phyloP scores from a whole-genome alignment of 2,797 vertebrate genomes.

The Tamandua tetradactyla region DNA sequence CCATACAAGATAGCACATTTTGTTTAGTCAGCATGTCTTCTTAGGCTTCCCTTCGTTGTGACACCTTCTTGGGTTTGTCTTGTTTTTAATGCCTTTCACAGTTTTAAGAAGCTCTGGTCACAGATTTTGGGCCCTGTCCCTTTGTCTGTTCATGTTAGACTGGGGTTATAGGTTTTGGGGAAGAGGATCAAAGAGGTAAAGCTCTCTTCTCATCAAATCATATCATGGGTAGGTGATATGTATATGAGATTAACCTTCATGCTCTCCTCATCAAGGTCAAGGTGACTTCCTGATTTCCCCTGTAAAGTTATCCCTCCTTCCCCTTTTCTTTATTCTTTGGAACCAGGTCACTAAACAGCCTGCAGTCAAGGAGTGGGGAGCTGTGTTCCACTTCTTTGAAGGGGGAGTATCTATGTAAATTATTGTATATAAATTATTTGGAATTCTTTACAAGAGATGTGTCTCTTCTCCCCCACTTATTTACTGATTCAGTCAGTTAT shows the following conservation, averaged over 20 bases:
- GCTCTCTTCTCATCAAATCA: too few relatives aligned
- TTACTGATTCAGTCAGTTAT: neutral
- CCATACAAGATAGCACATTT: neutral
- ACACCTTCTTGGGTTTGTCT: neutral
- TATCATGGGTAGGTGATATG: too few relatives aligned
- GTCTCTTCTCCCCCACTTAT: neutral
- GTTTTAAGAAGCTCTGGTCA: too few relatives aligned
- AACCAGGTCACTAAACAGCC: neutral
- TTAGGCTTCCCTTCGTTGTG: too few relatives aligned
- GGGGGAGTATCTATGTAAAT: neutral
- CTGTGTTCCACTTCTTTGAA: neutral
- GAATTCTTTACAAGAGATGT: neutral
- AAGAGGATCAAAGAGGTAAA: neutral
- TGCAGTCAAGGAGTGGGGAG: neutral
- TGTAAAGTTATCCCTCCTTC: neutral
- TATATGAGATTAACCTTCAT: neutral
- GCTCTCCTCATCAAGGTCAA: neutral
- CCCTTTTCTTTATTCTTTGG: neutral
- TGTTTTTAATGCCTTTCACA: neutral
- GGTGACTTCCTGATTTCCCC: neutral
- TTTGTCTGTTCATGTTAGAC: too few relatives aligned
- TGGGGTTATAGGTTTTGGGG: too few relatives aligned
- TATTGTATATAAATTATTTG: neutral
- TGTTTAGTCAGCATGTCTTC: too few relatives aligned
- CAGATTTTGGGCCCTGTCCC: too few relatives aligned